Base-by-base conservation (phyloP, 2,797 vertebrate species). In the Cottoperca gobio region DNA sequence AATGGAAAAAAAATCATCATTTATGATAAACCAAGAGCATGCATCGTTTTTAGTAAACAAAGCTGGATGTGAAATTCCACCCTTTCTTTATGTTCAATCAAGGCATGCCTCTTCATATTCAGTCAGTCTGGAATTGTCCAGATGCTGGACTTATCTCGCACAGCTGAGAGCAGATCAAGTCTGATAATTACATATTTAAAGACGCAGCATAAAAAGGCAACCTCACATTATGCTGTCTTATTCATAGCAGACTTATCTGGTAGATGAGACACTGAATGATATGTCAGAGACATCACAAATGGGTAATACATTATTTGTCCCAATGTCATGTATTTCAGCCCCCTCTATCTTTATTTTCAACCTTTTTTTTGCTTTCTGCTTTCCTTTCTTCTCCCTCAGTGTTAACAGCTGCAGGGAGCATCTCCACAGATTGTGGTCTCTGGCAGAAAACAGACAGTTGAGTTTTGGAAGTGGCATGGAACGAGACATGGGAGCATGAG, bases 391-490 rank as follows among this genome's bases (percentile, higher is more conserved):
- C 45, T 82, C 62, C 57, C 61, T 11, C 71, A 86, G 76, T 48
- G 50, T 46, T 79, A 75, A 85, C 84, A 78, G 86, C 84, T 90
- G 67, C 59, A n/a, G 63, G 52, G 74, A 83, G 70, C 11, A 1
- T 85, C 86, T 91, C 84, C 68, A 71, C 82, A 90, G 85, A 84
- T 84, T 83, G 71, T n/a, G 82, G 80, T 85, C 73, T 89, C 85
- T 88, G 86, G 82, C 88, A 90, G 58, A 66, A 83, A 73, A 76
- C 78, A 82, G 53, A 86, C 86, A 83, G 88, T 81, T 85, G 83
- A 87, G 76, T 87, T 93, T 90, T 91, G 84, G 87, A 90, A 90
- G 87, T 89, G 88, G 86, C 82, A 86, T 67, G 82, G 81, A 89
- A 92, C 76, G 24, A 87, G 87, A 92, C 83, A 88, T 86, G 74